Percentiles rank a stretch among this genome's conserved stretches.
Conservation (phyloP, 2,113 vertebrate species). For the Alligator sinensis region DNA sequence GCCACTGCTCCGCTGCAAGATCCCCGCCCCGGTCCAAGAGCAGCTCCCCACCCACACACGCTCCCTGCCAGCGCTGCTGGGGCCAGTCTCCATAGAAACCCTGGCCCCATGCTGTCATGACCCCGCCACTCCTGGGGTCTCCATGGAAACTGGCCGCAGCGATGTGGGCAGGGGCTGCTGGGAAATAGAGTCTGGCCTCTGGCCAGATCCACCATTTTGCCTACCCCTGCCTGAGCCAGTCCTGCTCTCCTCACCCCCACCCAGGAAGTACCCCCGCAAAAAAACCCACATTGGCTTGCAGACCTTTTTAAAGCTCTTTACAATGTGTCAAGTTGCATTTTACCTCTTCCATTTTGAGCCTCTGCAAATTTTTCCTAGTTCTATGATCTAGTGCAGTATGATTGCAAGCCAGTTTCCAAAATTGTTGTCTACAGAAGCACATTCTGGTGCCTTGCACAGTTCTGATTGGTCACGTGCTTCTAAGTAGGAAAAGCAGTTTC, state of each 20-base stretch:
- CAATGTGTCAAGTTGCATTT: not conserved
- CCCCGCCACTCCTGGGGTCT: too few relatives aligned
- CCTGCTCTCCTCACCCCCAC: not conserved
- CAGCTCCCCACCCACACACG: too few relatives aligned
- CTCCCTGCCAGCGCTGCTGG: too few relatives aligned
- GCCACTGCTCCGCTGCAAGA: too few relatives aligned
- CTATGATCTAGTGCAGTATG: not conserved
- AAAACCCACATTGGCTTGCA: not conserved
- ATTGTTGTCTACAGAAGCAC: rapidly evolving
- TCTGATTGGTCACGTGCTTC: not conserved
- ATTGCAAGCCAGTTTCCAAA: not conserved
- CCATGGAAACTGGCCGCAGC: too few relatives aligned
- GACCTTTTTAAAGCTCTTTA: not conserved
- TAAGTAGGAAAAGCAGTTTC: not conserved
- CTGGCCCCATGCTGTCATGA: too few relatives aligned
- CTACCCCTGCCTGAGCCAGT: not conserved
- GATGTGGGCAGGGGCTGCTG: too few relatives aligned
- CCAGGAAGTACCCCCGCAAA: not conserved
- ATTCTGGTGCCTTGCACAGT: rapidly evolving
- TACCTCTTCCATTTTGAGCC: not conserved
- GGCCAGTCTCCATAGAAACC: too few relatives aligned
- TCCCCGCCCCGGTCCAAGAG: too few relatives aligned
- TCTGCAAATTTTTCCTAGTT: not conserved
- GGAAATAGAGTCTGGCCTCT: too few relatives aligned
- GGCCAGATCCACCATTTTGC: too few relatives aligned